Evolutionary conservation across 1,140 invertebrate genomes (phyloP), one percentile per base, ranked within the genome.

Genomic region (Holotrichia oblita): DNA sequence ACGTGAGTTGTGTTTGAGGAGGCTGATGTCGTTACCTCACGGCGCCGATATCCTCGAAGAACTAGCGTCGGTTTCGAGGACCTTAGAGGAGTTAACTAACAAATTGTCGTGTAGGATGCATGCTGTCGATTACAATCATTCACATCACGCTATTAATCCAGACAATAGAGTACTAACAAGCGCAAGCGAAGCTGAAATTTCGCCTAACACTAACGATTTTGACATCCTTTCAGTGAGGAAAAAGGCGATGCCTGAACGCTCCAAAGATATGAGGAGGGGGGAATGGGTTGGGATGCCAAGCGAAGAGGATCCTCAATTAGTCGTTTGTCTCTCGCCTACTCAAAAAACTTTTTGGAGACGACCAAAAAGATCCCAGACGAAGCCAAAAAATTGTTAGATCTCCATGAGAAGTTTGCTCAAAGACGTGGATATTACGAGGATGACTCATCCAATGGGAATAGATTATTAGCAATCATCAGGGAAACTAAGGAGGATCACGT

Each of bases 251-350:
- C 69, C 69, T 48, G 40, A 69, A 24, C 73, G 27, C 3, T 12
- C 69, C 20, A n/a, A 40, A 48, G 55, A 86, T 77, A n/a, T n/a
- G n/a, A 84, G 88, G 92, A 91, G 44, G 12, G 44, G n/a, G 44
- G n/a, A 48, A 12, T 48, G 44, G 91, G 85, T 91, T 55, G 90
- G 90, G 2, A 80, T 92, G 7, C 89, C 90, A 17, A 90, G 90
- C 0, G 85, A 88, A 55, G 85, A 87, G 27, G 91, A 93, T 83
- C 90, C 91, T 0, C 88, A 88, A 76, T 41, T 92, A 1, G 85
- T 93, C 40, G 87, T 93, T 0, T 94, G 92, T 83, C 86, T 94
- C 9, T 94, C 93, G 0, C 93, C 93, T 0, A 91, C 91, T 0
- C 93, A 94, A 82, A 91, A 91, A 87, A 89, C 72, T 83, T 89